Evolutionary conservation across 2,797 vertebrate genomes (phyloP).

Genomic region (Aulostomus chinensis): DNA sequence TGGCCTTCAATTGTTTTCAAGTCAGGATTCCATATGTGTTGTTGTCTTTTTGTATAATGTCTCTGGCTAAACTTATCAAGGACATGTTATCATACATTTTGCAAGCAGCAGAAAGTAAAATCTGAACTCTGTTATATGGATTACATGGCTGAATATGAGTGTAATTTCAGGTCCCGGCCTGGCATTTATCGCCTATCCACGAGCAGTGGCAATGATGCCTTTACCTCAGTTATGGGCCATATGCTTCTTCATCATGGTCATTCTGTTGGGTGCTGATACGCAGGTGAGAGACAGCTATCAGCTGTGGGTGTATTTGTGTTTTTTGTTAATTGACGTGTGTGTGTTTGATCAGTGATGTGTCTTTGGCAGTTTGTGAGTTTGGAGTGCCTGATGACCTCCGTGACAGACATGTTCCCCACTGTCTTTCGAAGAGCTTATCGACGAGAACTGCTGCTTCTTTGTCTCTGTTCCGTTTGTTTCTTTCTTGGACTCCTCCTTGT

Average conservation of each 20-base stretch:
- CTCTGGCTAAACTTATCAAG: too few relatives aligned
- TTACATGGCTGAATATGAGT: slow-evolving; percentile 6
- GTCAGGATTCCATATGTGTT: too few relatives aligned
- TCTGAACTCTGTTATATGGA: too few relatives aligned
- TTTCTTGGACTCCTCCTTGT: slow-evolving; percentile 86
- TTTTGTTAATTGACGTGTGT: background rate
- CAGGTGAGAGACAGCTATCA: too few relatives aligned
- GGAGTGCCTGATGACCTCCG: slow-evolving; percentile 90
- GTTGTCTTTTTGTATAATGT: too few relatives aligned
- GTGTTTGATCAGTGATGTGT: background rate
- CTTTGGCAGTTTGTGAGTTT: slow-evolving; percentile 87
- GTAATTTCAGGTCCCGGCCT: slow-evolving; percentile 69
- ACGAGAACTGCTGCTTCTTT: slow-evolving; percentile 86
- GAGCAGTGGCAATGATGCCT: slow-evolving; percentile 78
- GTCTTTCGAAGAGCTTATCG: slow-evolving; percentile 83
- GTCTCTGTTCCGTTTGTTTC: slow-evolving; percentile 80
- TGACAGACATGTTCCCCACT: slow-evolving; percentile 86
- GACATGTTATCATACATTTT: too few relatives aligned
- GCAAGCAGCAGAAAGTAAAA: too few relatives aligned
- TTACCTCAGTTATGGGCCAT: slow-evolving; percentile 75
- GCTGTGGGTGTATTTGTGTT: too few relatives aligned
- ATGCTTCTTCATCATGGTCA: slow-evolving; percentile 78
- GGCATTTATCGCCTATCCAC: slow-evolving; percentile 76
- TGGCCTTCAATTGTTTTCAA: too few relatives aligned
- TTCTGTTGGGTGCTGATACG: slow-evolving; percentile 73